Base-by-base conservation (phyloP, 2,797 vertebrate genomes). In the Leptatherina wallacei region DNA sequence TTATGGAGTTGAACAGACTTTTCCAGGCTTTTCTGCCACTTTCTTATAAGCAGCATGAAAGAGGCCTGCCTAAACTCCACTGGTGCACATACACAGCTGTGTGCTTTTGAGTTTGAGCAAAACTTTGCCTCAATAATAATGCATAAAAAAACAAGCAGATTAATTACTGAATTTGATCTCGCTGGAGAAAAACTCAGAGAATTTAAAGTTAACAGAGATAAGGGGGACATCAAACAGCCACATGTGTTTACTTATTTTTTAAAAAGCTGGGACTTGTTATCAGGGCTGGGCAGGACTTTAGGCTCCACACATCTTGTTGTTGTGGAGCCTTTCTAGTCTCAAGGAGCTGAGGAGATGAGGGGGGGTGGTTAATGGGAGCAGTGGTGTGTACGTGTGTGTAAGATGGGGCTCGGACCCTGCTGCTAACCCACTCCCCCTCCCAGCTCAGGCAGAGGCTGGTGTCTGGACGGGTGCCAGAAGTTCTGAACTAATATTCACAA, bases 251-350 rank as follows among this genome's bases (percentile, higher is more conserved):
- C 87, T 91, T 91, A 76, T 27, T 92, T 92, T 90, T 90, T 79
- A 78, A 88, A 90, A 94, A 93, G 90, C 91, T 84, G 85, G 84
- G 84, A 85, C 85, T 93, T 90, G 93, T 95, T 95, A 95, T 95
- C 95, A 94, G 93, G 92, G 89, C 85, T 71, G 78, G 92, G 87
- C 95, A 95, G 94, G 89, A 93, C 90, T 93, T 91, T 77, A 78
- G 89, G 73, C 89, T 92, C 88, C 84, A 91, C 88, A 91, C 86
- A 88, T 93, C 91, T 92, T 90, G 90, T 92, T 93, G 86, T 93
- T 92, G 80, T 84, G 77, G 77, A 86, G 89, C 84, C 87, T 91
- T 91, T 92, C 84, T 92, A 88, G 85, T 92, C 75, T 81, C 71
- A 73, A 85, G 72, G 67, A 76, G 81, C 78, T 82, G 73, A 70